These are phyloP conservation scores for Campylorhamphus procurvoides DNA, from an alignment of 2,113 vertebrate genomes.

Conservation along the genomic window DNA sequence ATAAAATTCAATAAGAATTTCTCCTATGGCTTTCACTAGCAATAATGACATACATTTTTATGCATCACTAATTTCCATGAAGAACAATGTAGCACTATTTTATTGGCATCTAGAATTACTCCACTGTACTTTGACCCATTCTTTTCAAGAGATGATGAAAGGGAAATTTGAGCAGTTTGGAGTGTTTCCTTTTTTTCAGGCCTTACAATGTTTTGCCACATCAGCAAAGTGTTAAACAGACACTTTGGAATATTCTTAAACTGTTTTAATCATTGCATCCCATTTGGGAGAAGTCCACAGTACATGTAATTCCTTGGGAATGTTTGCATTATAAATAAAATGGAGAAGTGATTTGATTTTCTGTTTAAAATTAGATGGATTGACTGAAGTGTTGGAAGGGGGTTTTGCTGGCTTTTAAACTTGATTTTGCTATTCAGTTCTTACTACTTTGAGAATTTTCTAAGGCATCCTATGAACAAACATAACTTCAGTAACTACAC, in stretches of 20 bases:
- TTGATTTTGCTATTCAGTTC: background rate
- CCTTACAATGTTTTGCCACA: background rate
- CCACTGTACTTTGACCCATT: background rate
- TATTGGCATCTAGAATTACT: conserved; percentile 57
- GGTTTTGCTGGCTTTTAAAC: background rate
- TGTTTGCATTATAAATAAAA: background rate
- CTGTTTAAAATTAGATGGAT: background rate
- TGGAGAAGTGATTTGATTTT: background rate
- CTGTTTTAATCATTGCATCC: background rate
- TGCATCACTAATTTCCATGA: conserved; percentile 72
- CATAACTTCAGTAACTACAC: background rate
- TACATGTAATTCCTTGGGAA: background rate
- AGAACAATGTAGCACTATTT: conserved; percentile 73
- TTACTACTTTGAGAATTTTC: background rate
- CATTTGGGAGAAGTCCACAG: background rate
- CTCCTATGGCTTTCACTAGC: conserved; percentile 60
- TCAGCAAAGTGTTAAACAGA: background rate
- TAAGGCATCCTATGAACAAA: background rate
- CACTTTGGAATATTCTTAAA: background rate
- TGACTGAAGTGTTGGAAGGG: background rate
- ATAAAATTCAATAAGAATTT: conserved; percentile 77
- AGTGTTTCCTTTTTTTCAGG: background rate
- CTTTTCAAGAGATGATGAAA: conserved; percentile 31
- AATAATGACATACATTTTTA: conserved; percentile 72
- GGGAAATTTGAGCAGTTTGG: background rate